Base-by-base conservation (phyloP, 2,888 invertebrate genomes). In the Athetis lepigone region DNA sequence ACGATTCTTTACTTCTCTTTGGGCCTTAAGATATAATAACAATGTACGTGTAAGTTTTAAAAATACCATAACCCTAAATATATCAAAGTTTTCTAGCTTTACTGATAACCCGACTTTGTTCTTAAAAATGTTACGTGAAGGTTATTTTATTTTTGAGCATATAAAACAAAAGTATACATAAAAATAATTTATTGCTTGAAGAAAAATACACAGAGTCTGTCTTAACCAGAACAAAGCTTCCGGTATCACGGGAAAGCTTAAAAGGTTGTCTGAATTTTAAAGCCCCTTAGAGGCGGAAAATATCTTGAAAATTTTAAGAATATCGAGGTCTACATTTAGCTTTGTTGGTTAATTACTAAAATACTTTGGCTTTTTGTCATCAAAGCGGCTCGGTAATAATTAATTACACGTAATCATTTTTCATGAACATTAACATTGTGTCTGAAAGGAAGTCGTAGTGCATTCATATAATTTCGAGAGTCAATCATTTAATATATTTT, bases 151-250 rank as follows among this genome's bases (percentile, higher is more conserved):
- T n/a, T n/a, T n/a, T n/a, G n/a, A n/a, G n/a, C n/a, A 33, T 13
- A 21, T n/a, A 11, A 61, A 39, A 46, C n/a, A 13, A 40, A 33
- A 40, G 52, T 33, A 43, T 47, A 27, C 27, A 60, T 46, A 39
- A 45, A 55, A 33, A 25, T 18, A 62, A 59, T 47, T 62, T 47
- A 68, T 50, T 33, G 18, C 33, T 18, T 0, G 4, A 46, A 49
- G n/a, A 55, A 59, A 58, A 74, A 74, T 72, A 68, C 70, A 70
- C 13, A 45, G 55, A 64, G 55, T 47, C 46, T 55, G 23, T 43
- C 27, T 47, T 56, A 66, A 56, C 16, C 29, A 52, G 18, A 61
- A 50, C 33, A 49, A 61, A 46, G 29, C 39, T 61, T 61, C 45
- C 43, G 52, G 62, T 52, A 42, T 57, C 43, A 27, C 37, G 37